Evolutionary conservation across 2,888 invertebrate species (phyloP).

Genomic region (Eubasilissa splendida): DNA sequence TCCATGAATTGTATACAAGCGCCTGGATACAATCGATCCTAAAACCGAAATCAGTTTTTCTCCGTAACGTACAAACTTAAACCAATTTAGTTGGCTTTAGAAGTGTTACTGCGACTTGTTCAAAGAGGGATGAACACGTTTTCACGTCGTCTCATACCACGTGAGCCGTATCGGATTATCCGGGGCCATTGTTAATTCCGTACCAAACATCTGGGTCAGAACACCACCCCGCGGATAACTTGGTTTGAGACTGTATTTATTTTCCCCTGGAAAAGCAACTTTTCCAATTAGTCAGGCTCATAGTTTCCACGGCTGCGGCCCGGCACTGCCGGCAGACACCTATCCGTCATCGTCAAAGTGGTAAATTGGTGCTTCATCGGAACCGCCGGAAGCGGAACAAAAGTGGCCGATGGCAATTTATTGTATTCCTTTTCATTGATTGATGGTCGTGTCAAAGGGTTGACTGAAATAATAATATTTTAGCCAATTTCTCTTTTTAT

Average conservation of each 20-base stretch:
- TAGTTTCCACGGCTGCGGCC: constrained; percentile 29
- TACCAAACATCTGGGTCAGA: constrained; percentile 27
- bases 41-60: no score
- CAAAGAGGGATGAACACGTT: not conserved
- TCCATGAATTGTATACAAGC: no score
- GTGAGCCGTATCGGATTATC: constrained; percentile 23
- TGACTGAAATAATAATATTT: constrained; percentile 5
- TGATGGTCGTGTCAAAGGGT: not conserved
- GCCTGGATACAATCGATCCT: no score
- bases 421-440: constrained; percentile 27
- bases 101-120: not conserved
- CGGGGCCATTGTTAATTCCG: constrained; percentile 32
- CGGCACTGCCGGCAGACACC: constrained; percentile 21
- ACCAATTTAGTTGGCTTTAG: not conserved
- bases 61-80: not conserved
- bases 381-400: constrained; percentile 10
- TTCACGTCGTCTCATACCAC: constrained; percentile 1
- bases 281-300: constrained; percentile 56
- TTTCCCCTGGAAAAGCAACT: constrained; percentile 50
- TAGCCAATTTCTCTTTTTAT: not conserved
- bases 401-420: not conserved
- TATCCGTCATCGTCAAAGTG: constrained; percentile 32
- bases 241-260: constrained; percentile 44
- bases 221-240: constrained; percentile 14
- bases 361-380: constrained; percentile 33